Evolutionary conservation across 1,140 invertebrate species (phyloP).

Genomic region (Trypoxylus dichotomus): DNA sequence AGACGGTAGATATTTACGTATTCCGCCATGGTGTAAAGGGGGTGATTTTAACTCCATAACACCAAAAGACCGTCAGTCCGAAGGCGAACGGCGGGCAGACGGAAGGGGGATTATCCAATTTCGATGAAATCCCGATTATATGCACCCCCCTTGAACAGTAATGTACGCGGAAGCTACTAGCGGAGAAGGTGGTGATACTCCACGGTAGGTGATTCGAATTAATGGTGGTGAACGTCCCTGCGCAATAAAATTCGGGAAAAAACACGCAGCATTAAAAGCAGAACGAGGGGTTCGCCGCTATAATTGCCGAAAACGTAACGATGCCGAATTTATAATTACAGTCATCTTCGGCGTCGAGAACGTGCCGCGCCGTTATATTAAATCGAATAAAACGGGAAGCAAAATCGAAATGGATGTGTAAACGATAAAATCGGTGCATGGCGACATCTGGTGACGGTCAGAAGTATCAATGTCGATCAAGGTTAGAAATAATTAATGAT

Average conservation of each 20-base stretch:
- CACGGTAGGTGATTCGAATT: neutral
- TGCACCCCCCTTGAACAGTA: conserved; percentile 1
- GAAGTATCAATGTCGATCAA: too few species aligned
- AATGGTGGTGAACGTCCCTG: neutral
- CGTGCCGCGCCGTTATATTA: too few species aligned
- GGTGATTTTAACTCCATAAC: neutral
- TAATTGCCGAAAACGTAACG: too few species aligned
- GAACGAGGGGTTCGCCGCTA: too few species aligned
- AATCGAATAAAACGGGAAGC: too few species aligned
- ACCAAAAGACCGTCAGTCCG: neutral
- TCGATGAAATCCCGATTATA: conserved; percentile 22
- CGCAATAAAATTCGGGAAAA: neutral
- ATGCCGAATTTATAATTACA: too few species aligned
- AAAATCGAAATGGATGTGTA: too few species aligned
- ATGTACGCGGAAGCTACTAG: neutral
- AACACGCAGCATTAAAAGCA: too few species aligned
- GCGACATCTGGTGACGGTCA: too few species aligned
- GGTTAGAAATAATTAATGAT: too few species aligned
- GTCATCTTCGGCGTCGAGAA: too few species aligned
- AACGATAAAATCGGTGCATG: too few species aligned
- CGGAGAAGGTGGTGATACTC: neutral
- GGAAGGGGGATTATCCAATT: conserved; percentile 19
- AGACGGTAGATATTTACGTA: neutral
- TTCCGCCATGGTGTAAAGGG: neutral
- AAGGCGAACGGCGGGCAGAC: neutral